Conservation (phyloP, 2,888 invertebrate species). For the Rotaria socialis region DNA sequence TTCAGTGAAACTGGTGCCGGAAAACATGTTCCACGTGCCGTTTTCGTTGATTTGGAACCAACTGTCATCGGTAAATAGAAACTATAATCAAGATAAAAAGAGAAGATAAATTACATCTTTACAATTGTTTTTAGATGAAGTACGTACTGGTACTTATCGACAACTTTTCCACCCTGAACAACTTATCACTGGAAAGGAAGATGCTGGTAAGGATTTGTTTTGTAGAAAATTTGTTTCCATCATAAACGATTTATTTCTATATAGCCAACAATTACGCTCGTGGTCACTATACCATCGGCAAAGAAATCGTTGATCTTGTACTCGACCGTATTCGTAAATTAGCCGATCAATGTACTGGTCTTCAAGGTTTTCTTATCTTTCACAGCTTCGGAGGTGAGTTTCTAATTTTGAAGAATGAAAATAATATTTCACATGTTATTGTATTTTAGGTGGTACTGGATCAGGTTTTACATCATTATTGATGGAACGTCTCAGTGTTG, state of each 20-base stretch:
- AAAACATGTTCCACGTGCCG: slow-evolving; percentile 68
- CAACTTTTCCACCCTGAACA: slow-evolving; percentile 96
- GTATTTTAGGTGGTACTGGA: slow-evolving; percentile 51
- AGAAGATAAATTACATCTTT: no score
- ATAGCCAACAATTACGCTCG: slow-evolving; percentile 53
- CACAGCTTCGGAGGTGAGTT: slow-evolving; percentile 53
- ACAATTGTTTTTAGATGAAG: slow-evolving; percentile 52
- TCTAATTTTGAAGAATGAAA: background rate
- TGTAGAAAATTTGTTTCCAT: background rate
- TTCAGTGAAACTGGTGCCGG: slow-evolving; percentile 81
- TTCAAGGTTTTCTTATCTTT: slow-evolving; percentile 59
- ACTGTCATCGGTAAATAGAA: slow-evolving; percentile 70
- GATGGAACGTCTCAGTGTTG: slow-evolving; percentile 66
- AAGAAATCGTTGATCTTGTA: slow-evolving; percentile 52
- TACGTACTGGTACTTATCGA: slow-evolving; percentile 67
- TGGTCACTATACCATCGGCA: slow-evolving; percentile 54
- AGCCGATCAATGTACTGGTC: slow-evolving; percentile 57
- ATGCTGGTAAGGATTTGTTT: slow-evolving; percentile 47
- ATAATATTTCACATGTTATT: background rate
- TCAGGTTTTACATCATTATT: slow-evolving; percentile 60
- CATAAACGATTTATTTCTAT: background rate
- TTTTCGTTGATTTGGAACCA: slow-evolving; percentile 90
- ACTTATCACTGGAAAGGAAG: slow-evolving; percentile 87
- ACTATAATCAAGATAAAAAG: background rate
- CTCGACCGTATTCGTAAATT: slow-evolving; percentile 60